Percentiles rank a stretch among this genome's conserved stretches.
Conservation (phyloP, 2,888 invertebrate species). For the Paralinhomoeus sp. region DNA sequence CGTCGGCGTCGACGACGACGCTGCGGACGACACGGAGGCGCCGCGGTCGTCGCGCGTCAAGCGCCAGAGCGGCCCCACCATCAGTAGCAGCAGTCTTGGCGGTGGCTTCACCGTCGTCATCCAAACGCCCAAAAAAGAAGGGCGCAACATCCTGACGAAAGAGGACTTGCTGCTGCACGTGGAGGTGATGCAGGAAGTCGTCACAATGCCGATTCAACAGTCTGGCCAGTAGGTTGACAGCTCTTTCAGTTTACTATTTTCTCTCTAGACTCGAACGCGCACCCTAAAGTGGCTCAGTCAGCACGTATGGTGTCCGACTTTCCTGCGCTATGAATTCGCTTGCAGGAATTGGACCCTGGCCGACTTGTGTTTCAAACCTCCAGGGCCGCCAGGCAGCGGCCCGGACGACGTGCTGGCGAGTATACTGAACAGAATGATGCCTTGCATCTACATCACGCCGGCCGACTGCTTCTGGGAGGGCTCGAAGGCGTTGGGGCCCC, state of each 20-base stretch:
- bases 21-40: too few species aligned
- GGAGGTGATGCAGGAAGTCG: slow-evolving; percentile 42
- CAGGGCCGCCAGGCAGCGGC: slow-evolving; percentile 36
- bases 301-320: too few species aligned
- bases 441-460: slow-evolving; percentile 89
- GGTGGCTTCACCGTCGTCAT: slow-evolving; percentile 44
- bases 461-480: slow-evolving; percentile 99
- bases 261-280: too few species aligned
- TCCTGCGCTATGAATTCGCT: too few species aligned
- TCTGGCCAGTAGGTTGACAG: too few species aligned
- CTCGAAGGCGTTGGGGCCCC: slow-evolving; percentile 64
- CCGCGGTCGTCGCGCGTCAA: too few species aligned
- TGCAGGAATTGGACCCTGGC: slow-evolving; percentile 78
- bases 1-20: too few species aligned
- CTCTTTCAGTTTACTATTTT: too few species aligned
- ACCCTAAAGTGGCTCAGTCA: too few species aligned
- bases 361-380: slow-evolving; percentile 82
- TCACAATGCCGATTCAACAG: too few species aligned
- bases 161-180: slow-evolving; percentile 71
- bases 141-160: slow-evolving; percentile 58
- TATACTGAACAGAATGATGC: slow-evolving; percentile 45
- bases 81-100: slow-evolving; percentile 18
- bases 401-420: too few species aligned
- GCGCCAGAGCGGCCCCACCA: too few species aligned
- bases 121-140: slow-evolving; percentile 48